Base-by-base conservation (phyloP, 1,140 invertebrate species). In the Belonocnema kinseyi region DNA sequence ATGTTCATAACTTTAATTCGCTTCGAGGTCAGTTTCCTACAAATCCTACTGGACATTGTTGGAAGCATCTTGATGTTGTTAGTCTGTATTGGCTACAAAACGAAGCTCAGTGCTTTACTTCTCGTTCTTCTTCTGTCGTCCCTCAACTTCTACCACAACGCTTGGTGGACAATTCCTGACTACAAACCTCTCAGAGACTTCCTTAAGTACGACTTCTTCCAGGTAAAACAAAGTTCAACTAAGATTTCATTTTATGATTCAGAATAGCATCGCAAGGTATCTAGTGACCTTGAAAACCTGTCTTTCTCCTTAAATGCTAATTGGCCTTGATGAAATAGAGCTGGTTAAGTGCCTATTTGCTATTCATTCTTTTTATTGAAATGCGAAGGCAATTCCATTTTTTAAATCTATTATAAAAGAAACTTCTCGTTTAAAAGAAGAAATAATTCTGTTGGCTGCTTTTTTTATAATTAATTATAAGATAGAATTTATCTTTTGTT, bases 151-250 rank as follows among this genome's bases (percentile, higher is more conserved):
- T 99, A 99, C 90, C 96, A 99, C 89, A 99, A 99, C 90, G 97
- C 97, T 58, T 99, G 97, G 96, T 99, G 99, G 99, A 95, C 94
- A 77, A 96, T 99, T 88, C 98, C 98, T 4, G 93, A 96, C 10
- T 96, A 99, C 90, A 98, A 97, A 87, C 97, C 98, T 17, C 95
- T 99, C 81, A 94, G 98, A 89, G 99, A 99, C 92, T 99, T 99
- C 93, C 95, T 99, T 61, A 99, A 99, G 94, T 99, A 99, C 88
- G 99, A 99, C 92, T 99, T 99, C 93, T 99, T 99, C 95, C 97
- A 98, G 94, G 97, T 97, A 92, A 92, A 71, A 61, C 50, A 70
- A 72, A 71, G n/a, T 78, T 73, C 56, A 50, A 13, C n/a, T n/a
- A 61, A 56, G 58, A 78, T 74, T 66, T 53, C 58, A 71, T 26